Conservation (phyloP, 2,113 vertebrate species). For the Periophthalmus modestus region DNA sequence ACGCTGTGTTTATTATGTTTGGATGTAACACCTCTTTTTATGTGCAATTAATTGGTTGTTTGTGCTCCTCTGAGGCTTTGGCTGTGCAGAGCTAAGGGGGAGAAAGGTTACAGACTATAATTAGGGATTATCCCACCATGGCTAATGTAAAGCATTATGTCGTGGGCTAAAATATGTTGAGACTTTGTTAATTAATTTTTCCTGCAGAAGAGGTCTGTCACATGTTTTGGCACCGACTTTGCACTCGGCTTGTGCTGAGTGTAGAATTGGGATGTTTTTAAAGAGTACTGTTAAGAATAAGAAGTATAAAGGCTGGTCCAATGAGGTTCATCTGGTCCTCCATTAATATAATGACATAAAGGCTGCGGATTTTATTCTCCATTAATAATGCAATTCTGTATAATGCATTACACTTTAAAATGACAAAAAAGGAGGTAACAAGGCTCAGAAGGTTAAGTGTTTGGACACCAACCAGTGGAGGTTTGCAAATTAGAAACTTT, state of each 20-base stretch:
- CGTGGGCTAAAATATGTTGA: conserved; percentile 28
- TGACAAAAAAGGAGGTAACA: neutral
- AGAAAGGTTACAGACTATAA: conserved; percentile 52
- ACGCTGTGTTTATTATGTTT: neutral
- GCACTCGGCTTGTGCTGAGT: conserved; percentile 20
- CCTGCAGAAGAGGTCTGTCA: conserved; percentile 33
- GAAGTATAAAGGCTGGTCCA: neutral
- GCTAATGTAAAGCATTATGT: conserved; percentile 54
- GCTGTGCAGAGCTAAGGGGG: conserved; percentile 37
- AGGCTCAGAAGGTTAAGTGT: neutral
- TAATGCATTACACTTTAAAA: neutral
- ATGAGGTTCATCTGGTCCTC: no score
- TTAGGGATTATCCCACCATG: conserved; percentile 49
- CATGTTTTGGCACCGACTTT: conserved; percentile 31
- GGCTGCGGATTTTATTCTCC: conserved; percentile 9
- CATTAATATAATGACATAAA: no score
- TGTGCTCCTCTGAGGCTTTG: neutral
- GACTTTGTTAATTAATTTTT: conserved; percentile 48
- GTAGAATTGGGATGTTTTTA: conserved; percentile 6
- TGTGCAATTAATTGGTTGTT: conserved; percentile 7
- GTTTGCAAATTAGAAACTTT: neutral
- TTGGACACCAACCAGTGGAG: neutral
- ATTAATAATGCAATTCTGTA: neutral
- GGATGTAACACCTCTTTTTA: conserved; percentile 2
- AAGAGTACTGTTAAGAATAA: conserved; percentile 14